Evolutionary conservation across 2,113 vertebrate species (phyloP).

Genomic region (Oenanthe oenanthe): DNA sequence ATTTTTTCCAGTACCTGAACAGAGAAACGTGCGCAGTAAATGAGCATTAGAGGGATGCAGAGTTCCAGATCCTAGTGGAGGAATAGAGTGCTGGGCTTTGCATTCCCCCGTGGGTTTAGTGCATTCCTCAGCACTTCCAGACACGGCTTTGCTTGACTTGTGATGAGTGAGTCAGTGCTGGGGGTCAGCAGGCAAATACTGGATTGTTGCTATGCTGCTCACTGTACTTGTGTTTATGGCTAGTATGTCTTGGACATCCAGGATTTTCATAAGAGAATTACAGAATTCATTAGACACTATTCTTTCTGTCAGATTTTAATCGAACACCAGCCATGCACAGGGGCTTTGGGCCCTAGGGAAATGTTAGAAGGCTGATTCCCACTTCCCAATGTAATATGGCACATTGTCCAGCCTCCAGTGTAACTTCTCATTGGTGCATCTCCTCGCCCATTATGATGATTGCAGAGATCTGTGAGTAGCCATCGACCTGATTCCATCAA

Average conservation of each 20-base stretch:
- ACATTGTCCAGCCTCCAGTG: neutral
- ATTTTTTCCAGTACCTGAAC: neutral
- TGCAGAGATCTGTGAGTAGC: neutral
- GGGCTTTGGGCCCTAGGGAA: neutral
- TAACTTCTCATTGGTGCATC: neutral
- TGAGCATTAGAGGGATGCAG: neutral
- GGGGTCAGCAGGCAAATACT: neutral
- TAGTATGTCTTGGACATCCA: neutral
- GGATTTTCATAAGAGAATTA: neutral
- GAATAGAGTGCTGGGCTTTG: neutral
- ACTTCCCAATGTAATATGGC: neutral
- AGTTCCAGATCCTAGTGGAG: neutral
- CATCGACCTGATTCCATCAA: neutral
- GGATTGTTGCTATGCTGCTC: neutral
- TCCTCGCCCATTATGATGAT: neutral
- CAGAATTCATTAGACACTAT: neutral
- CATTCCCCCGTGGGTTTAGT: neutral
- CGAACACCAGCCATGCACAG: rapidly evolving
- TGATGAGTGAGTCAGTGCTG: neutral
- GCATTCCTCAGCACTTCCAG: neutral
- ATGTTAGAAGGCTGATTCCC: neutral
- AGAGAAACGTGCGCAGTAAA: neutral
- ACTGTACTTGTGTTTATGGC: neutral
- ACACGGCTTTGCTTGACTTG: neutral
- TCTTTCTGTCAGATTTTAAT: neutral